Percentiles rank a stretch among this genome's conserved stretches.
These are phyloP conservation scores for Gyps fulvus DNA, from an alignment of 2,113 vertebrate genomes.

Conservation along the genomic window DNA sequence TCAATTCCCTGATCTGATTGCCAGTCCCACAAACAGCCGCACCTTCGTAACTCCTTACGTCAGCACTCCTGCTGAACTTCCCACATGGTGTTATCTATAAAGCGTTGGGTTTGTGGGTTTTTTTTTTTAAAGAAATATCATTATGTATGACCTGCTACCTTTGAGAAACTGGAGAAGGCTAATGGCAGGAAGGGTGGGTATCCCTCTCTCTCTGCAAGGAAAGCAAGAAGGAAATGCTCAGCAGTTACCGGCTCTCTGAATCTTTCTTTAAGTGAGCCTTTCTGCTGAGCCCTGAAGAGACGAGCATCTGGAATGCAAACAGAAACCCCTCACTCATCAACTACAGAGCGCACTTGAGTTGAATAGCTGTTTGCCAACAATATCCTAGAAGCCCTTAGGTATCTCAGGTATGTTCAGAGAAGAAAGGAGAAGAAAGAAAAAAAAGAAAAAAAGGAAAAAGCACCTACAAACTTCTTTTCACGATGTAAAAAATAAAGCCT, in stretches of 20 bases:
- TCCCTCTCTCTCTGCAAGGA: neutral
- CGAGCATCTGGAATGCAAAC: neutral
- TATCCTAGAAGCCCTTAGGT: neutral
- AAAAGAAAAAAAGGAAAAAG: neutral
- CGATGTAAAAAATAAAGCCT: neutral
- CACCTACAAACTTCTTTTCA: neutral
- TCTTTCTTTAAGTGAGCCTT: neutral
- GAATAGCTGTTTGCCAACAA: neutral
- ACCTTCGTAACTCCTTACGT: neutral
- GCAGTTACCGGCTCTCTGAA: neutral
- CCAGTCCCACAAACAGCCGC: neutral
- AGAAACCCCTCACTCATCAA: neutral
- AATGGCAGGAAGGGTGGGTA: conserved; percentile 25
- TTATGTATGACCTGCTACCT: neutral
- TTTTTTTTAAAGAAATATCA: neutral
- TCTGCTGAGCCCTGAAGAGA: neutral
- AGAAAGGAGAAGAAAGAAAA: neutral
- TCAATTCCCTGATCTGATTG: neutral
- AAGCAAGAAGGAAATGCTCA: neutral
- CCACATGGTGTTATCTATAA: neutral
- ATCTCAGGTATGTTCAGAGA: neutral
- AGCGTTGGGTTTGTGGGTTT: neutral
- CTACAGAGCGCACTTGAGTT: neutral
- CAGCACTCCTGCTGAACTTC: neutral
- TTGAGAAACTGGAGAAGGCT: neutral